Evolutionary conservation across 2,888 invertebrate species (phyloP).

Genomic region (Microchrysa polita): DNA sequence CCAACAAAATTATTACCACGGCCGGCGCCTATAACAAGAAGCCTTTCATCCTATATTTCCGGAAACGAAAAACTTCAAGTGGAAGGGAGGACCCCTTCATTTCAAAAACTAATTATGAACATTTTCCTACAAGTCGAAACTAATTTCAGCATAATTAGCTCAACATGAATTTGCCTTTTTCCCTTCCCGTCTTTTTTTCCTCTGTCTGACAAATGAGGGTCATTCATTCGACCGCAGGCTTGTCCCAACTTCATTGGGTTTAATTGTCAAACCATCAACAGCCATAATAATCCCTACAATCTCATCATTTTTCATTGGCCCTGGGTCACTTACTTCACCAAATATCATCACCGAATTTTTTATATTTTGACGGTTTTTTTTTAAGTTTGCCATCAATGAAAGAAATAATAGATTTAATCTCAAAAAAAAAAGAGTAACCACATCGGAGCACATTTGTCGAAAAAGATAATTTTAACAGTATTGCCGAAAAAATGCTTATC

Average conservation of each 20-base stretch:
- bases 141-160: neutral
- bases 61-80: no score
- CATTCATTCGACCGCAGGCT: neutral
- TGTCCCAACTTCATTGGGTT: neutral
- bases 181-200: neutral
- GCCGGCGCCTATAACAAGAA: no score
- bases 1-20: no score
- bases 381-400: neutral
- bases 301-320: neutral
- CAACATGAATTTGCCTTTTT: conserved; percentile 7
- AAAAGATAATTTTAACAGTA: no score
- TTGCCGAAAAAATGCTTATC: neutral
- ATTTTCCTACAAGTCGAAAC: neutral
- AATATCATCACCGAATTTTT: neutral
- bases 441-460: no score
- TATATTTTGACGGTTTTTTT: no score
- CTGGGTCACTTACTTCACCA: neutral
- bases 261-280: neutral
- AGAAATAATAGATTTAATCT: neutral
- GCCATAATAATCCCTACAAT: neutral
- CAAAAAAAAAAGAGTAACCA: no score
- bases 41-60: no score
- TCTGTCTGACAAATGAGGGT: neutral
- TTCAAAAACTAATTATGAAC: neutral
- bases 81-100: no score